Base-by-base conservation (phyloP, 2,888 invertebrate genomes). In the Eupithecia subumbrata region DNA sequence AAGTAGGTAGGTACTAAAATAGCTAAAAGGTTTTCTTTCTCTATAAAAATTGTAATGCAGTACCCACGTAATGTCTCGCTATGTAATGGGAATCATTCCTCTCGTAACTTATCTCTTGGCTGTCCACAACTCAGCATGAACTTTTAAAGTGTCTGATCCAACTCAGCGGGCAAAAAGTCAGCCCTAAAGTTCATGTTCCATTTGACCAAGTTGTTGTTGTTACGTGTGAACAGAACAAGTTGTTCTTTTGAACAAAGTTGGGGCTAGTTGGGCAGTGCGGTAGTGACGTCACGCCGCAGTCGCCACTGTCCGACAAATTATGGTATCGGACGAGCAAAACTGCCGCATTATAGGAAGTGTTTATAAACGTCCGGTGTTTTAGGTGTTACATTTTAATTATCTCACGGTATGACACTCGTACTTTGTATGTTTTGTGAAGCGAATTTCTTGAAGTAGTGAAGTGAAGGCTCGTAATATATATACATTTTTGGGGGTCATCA, bases 201-300 rank as follows among this genome's bases (percentile, higher is more conserved):
- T 18, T 30, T 34, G 64, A 67, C 18, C 34, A 67, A 68, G 43
- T 68, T 45, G 14, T 40, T 43, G 43, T 68, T 45, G 14, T 40
- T 43, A 25, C 60, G 14, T 25, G 60, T 60, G 5, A 25, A 37
- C 37, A 71, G 9, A 67, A 67, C 34, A 37, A 67, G 67, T 68
- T 68, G 22, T 40, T 22, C 11, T 22, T 37, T 40, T 67, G 66
- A 67, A 67, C 68, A 40, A 43, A 43, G 68, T 68, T 68, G 43
- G 4, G 14, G 5, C 14, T 22, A 43, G 67, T 67, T 76, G 81
- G 81, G 79, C 81, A 79, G 81, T 81, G 83, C 82, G 83, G 80
- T 80, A 69, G 77, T 91, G 90, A 92, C 92, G 92, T 91, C 92
- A 92, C 83, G 86, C 86, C 90, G 89, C 90, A 90, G 84, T 82